Percentiles rank a stretch among this genome's conserved stretches.
phyloP scores from a whole-genome alignment of 2,797 vertebrate species.

The Eulemur rubriventer region DNA sequence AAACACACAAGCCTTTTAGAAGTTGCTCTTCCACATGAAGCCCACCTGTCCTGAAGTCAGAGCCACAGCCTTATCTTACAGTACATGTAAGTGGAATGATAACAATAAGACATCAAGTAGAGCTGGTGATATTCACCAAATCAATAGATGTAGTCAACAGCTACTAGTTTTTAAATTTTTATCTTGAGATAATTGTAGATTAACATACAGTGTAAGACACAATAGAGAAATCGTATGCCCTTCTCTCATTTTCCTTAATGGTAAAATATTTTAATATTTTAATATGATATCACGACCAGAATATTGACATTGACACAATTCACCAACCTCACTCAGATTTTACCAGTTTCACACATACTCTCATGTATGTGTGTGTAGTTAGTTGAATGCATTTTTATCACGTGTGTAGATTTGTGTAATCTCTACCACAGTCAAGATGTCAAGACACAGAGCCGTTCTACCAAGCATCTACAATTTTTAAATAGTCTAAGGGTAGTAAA shows the following conservation, averaged over 20 bases:
- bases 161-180: not conserved
- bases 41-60: not conserved
- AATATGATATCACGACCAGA: not conserved
- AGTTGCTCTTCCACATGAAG: not conserved
- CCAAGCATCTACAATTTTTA: not conserved
- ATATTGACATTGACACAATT: not conserved
- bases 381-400: not conserved
- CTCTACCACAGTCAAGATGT: not conserved
- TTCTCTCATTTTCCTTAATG: not conserved
- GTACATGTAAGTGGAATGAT: not conserved
- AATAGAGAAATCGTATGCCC: not conserved
- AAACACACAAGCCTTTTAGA: not conserved
- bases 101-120: not conserved
- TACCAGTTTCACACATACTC: not conserved
- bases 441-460: not conserved
- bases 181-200: not conserved
- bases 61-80: not conserved
- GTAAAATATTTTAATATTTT: not conserved
- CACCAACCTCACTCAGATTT: not conserved
- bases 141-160: not conserved
- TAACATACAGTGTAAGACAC: not conserved
- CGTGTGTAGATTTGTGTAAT: not conserved
- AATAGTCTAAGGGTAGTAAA: not conserved
- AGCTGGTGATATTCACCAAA: not conserved
- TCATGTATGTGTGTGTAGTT: not conserved